phyloP scores from a whole-genome alignment of 2,888 invertebrate species.

The Antitype chi region DNA sequence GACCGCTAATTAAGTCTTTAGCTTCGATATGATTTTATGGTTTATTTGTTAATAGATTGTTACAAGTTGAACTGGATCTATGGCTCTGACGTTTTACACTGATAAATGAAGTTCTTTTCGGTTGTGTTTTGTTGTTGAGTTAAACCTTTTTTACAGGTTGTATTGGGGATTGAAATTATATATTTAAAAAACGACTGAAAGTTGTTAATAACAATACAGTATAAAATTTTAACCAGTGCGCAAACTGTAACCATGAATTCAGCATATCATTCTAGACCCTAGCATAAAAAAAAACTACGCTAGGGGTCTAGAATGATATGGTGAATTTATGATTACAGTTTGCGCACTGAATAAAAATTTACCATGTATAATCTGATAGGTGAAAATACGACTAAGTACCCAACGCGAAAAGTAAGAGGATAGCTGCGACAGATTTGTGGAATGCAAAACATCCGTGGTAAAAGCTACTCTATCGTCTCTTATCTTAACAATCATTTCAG shows the following conservation, averaged over 20 bases:
- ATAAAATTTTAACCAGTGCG: no score
- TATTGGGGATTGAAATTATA: neutral
- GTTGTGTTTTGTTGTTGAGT: slow-evolving; percentile 15
- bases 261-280: no score
- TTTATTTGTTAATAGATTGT: slow-evolving; percentile 82
- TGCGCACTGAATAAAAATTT: no score
- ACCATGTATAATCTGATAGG: neutral
- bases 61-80: slow-evolving; percentile 63
- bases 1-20: slow-evolving; percentile 90
- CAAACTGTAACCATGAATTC: no score
- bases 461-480: no score
- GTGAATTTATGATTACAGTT: no score
- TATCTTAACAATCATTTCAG: no score
- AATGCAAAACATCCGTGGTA: neutral
- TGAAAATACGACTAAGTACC: neutral
- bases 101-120: slow-evolving; percentile 40
- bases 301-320: no score
- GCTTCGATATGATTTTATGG: slow-evolving; percentile 81
- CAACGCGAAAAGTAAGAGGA: no score
- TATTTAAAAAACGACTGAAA: neutral
- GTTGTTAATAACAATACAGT: no score
- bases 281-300: no score
- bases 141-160: neutral
- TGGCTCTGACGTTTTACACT: slow-evolving; percentile 54
- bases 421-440: neutral